phyloP scores from a whole-genome alignment of 1,140 invertebrate genomes.

The Papilio aristodemus region DNA sequence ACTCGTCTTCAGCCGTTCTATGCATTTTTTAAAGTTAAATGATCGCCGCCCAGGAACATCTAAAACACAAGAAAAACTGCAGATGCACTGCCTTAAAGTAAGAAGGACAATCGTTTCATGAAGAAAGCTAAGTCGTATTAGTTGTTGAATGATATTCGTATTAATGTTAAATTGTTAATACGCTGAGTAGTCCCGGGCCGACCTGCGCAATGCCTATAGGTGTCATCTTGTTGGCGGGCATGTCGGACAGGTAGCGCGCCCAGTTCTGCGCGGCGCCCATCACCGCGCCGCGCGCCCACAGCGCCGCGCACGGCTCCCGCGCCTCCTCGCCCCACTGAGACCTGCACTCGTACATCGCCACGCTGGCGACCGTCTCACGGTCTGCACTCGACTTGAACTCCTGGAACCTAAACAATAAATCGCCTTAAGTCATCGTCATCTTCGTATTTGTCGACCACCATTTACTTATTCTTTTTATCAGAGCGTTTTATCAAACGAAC shows the following conservation, averaged over 20 bases:
- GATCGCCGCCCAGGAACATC: too few relatives aligned
- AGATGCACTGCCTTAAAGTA: too few relatives aligned
- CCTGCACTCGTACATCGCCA: constrained; percentile 52
- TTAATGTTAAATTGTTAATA: too few relatives aligned
- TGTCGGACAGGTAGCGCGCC: constrained; percentile 87
- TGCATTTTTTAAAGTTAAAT: too few relatives aligned
- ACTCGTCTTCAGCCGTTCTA: too few relatives aligned
- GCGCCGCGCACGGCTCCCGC: background rate
- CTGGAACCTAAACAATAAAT: constrained; percentile 69
- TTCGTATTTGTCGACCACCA: too few relatives aligned
- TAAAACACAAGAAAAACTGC: too few relatives aligned
- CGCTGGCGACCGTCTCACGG: constrained; percentile 60
- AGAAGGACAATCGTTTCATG: too few relatives aligned
- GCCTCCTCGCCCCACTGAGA: background rate
- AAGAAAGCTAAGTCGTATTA: too few relatives aligned
- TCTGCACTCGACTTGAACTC: constrained; percentile 82
- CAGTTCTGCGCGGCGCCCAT: constrained; percentile 89
- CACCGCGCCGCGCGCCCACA: constrained; percentile 82
- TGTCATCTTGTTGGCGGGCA: constrained; percentile 90
- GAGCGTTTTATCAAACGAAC: background rate
- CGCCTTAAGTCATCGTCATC: too few relatives aligned
- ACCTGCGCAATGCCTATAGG: constrained; percentile 87
- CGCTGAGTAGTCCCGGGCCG: too few relatives aligned
- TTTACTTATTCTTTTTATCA: background rate
- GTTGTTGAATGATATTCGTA: too few relatives aligned